Conservation (phyloP, 2,888 invertebrate genomes). For the Taphrorychus bicolor region DNA sequence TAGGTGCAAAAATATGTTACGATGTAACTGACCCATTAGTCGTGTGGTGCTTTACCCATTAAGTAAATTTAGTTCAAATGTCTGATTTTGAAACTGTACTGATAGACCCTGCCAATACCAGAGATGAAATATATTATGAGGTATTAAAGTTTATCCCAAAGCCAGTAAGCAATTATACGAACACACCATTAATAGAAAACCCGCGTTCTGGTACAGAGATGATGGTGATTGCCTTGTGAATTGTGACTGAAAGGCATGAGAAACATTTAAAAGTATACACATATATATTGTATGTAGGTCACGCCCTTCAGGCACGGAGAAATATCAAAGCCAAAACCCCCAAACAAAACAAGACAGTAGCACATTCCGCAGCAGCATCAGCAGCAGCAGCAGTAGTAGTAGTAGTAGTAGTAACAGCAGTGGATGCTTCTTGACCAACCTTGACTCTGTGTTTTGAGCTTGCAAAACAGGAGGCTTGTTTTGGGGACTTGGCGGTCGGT, state of each 20-base stretch:
- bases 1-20: slow-evolving; percentile 4
- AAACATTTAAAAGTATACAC: not conserved
- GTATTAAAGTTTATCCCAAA: slow-evolving; percentile 27
- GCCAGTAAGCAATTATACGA: slow-evolving; percentile 24
- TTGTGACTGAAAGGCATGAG: not conserved
- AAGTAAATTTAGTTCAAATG: not conserved
- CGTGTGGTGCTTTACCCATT: slow-evolving; percentile 10
- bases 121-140: not conserved
- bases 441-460: slow-evolving; percentile 32
- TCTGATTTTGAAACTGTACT: not conserved
- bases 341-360: slow-evolving; percentile 31
- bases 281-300: no score
- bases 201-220: not conserved
- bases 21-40: slow-evolving; percentile 12
- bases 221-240: not conserved
- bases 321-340: slow-evolving; percentile 11
- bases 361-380: slow-evolving; percentile 25
- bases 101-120: not conserved
- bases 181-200: slow-evolving; percentile 1
- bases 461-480: not conserved
- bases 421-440: slow-evolving; percentile 36
- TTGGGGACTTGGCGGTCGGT: slow-evolving; percentile 13
- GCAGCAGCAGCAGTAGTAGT: slow-evolving; percentile 7
- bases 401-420: slow-evolving; percentile 10
- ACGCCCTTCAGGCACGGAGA: not conserved